These are phyloP conservation scores for Leiothrix lutea DNA, from an alignment of 2,113 vertebrate genomes.

Conservation along the genomic window DNA sequence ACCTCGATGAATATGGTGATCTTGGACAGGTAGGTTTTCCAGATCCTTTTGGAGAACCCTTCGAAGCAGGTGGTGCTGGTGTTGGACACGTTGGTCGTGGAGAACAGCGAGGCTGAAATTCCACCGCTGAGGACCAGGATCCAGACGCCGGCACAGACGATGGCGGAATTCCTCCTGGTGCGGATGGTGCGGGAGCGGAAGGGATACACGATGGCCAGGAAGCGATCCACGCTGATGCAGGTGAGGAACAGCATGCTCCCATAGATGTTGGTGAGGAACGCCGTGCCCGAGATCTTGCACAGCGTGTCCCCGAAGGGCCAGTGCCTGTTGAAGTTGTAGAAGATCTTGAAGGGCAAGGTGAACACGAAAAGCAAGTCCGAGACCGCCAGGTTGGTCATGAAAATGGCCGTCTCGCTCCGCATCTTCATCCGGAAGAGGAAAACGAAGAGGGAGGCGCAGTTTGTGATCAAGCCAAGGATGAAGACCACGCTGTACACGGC, in stretches of 20 bases:
- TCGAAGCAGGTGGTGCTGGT: constrained; percentile 92
- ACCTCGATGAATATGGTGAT: constrained; percentile 99
- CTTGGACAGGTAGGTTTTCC: constrained; percentile 96
- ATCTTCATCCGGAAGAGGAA: constrained; percentile 96
- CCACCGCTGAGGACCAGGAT: constrained; percentile 92
- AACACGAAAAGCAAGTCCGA: constrained; percentile 96
- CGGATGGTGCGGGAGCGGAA: constrained; percentile 91
- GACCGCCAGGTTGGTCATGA: constrained; percentile 94
- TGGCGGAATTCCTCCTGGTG: constrained; percentile 83
- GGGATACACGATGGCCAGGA: constrained; percentile 94
- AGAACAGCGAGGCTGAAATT: constrained; percentile 94
- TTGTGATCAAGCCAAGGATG: constrained; percentile 91
- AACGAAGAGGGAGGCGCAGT: constrained; percentile 94
- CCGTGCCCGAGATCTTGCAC: constrained; percentile 94
- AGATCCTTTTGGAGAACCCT: constrained; percentile 93
- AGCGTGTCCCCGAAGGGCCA: constrained; percentile 97
- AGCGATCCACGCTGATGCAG: constrained; percentile 95
- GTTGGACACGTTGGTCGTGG: constrained; percentile 90
- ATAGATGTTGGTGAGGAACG: constrained; percentile 97
- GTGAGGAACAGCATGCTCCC: constrained; percentile 98
- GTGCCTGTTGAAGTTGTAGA: constrained; percentile 94
- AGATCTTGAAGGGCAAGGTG: constrained; percentile 95
- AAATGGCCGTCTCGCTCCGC: constrained; percentile 93
- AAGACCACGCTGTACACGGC: constrained; percentile 95
- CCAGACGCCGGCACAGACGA: constrained; percentile 93